Evolutionary conservation across 2,888 invertebrate genomes (phyloP), one percentile per base, ranked within the genome.

Genomic region (Epistrophella euchroma): DNA sequence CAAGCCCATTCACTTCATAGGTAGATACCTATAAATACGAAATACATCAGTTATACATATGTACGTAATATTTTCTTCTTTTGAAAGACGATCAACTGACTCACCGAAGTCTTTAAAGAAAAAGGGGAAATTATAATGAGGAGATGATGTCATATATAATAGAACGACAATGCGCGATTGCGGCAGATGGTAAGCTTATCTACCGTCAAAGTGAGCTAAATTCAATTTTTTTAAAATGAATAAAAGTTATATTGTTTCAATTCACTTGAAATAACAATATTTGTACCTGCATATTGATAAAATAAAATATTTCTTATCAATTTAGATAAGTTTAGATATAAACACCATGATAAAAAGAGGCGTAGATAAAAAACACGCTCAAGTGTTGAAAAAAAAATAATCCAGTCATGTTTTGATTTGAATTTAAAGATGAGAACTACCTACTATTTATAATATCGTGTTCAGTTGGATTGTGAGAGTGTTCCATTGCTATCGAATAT

Each of bases 81-180:
- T 43, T 32, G 17, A 55, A 70, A 74, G 62, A 74, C 68, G 74
- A 80, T 75, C 80, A 80, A 75, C 70, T 62, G 58, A 28, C n/a
- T 80, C 68, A 68, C 68, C 17, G 50, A 68, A 32, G 28, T 45
- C 47, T 47, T 47, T 64, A 11, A 43, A 28, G 40, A 47, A 66
- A 68, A 17, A 62, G 74, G 60, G 74, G 60, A 55, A 70, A 72
- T 47, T 62, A 62, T 75, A 80, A 70, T 62, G 25, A 15, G 43
- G 45, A 22, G 70, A 74, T 80, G 80, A 80, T 80, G 80, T 80
- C 80, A 80, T 70, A 47, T 66, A n/a, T 37, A 40, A 25, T 43
- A 52, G 45, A 60, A 40, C 17, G 11, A 28, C 50, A 37, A 52
- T 11, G 6, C n/a, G n/a, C n/a, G n/a, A n/a, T n/a, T n/a, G n/a